Evolutionary conservation across 2,113 vertebrate species (phyloP), one percentile per base, ranked within the genome.

Genomic region (Isichthys henryi): DNA sequence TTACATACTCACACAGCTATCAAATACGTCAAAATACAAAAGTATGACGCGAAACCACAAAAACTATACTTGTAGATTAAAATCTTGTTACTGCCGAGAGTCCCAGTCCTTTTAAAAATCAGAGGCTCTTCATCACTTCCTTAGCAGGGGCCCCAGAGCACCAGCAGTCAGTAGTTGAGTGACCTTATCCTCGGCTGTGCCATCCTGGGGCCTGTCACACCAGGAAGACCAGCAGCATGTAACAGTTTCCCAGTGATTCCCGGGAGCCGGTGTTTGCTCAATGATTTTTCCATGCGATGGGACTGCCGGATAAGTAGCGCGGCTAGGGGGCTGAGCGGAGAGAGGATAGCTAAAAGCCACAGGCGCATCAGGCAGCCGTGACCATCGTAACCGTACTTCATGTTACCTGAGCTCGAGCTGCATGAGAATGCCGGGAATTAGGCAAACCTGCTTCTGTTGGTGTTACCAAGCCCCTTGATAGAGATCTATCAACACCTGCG

Each of bases 331-430:
- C 93, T 94, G 92, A 74, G 91, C 91, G 94, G 90, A 58, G 48
- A 92, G 93, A 94, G 95, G 95, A 95, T 21, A 10, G 95, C 90
- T 87, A 23, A 94, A 92, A 94, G 94, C 92, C 93, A 92, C 91
- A 58, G 0, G 94, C 95, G 94, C 94, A 93, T 93, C 94, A 94
- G 94, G 95, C 94, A 94, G 93, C 93, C 95, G 90, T 7, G 88
- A 90, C 89, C 94, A 95, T 92, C 95, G 94, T 95, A 95, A 96
- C 93, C 94, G 92, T 95, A 94, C 94, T 95, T 96, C 95, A 95
- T 93, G 93, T 92, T 27, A 91, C 91, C 94, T 95, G 95, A 96
- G 96, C 96, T 96, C 96, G 91, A 90, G 90, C 91, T 90, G 89
- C 93, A 94, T 92, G 48, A 11, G 27, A 27, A 21, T 15, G 46